These are phyloP conservation scores for Drosophila stalkeri DNA, from an alignment of 2,888 invertebrate species.

Conservation along the genomic window DNA sequence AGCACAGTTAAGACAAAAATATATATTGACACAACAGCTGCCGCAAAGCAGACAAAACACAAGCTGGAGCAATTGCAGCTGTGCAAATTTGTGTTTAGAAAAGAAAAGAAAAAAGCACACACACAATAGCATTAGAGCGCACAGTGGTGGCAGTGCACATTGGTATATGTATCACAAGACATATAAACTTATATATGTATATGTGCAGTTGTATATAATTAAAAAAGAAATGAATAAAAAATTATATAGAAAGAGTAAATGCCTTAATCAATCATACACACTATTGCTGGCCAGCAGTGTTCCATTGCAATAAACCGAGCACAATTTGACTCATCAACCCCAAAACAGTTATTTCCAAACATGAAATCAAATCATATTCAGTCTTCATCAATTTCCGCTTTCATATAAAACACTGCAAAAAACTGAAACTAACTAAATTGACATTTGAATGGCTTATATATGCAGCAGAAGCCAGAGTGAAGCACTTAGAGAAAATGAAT, in stretches of 20 bases:
- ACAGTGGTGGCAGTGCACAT: conserved; percentile 48
- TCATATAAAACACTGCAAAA: conserved; percentile 26
- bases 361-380: conserved; percentile 55
- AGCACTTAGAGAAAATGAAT: not conserved
- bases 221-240: too few relatives aligned
- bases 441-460: not conserved
- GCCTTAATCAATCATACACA: not conserved
- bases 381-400: conserved; percentile 70
- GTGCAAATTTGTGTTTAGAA: conserved; percentile 35
- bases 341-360: conserved; percentile 43
- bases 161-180: not conserved
- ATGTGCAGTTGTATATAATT: not conserved
- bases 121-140: conserved; percentile 16
- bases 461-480: not conserved
- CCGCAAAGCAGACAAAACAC: conserved; percentile 18
- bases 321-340: conserved; percentile 29
- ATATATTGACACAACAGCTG: conserved; percentile 27
- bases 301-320: conserved; percentile 20
- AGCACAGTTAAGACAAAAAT: conserved; percentile 48
- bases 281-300: conserved; percentile 36
- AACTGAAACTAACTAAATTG: conserved; percentile 4
- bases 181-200: not conserved
- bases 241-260: not conserved
- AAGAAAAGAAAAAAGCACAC: not conserved
- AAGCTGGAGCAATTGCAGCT: conserved; percentile 12